Percentiles rank a stretch among this genome's conserved stretches.
Evolutionary conservation across 2,113 vertebrate genomes (phyloP).

Genomic region (Trinectes maculatus): DNA sequence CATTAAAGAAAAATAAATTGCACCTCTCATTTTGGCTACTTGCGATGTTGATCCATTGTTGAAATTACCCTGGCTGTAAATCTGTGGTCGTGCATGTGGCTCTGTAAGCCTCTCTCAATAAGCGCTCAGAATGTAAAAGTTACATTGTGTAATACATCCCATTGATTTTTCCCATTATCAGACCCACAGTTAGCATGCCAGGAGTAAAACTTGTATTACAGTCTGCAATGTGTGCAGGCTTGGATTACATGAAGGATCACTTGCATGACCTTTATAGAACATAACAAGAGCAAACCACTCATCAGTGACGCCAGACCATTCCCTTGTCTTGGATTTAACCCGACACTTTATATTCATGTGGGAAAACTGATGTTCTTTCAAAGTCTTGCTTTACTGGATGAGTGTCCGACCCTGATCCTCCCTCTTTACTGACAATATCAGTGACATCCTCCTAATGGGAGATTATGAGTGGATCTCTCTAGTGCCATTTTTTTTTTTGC

Average conservation of each 20-base stretch:
- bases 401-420: background rate
- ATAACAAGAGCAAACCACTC: conserved; percentile 40
- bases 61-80: conserved; percentile 13
- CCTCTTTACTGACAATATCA: conserved; percentile 5
- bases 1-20: conserved; percentile 10
- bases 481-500: background rate
- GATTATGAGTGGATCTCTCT: conserved; percentile 15
- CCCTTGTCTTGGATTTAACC: conserved; percentile 7
- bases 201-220: conserved; percentile 30
- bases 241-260: conserved; percentile 48
- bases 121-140: conserved; percentile 7
- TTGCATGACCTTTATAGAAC: conserved; percentile 47
- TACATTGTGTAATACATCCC: conserved; percentile 21
- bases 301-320: conserved; percentile 14
- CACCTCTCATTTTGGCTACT: conserved; percentile 6
- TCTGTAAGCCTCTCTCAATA: conserved; percentile 21
- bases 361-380: conserved; percentile 3
- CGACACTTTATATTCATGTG: conserved; percentile 22
- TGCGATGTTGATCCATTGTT: conserved; percentile 8
- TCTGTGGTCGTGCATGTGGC: conserved; percentile 11
- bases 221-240: conserved; percentile 22
- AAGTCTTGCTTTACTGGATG: background rate
- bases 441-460: background rate
- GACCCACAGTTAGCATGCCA: conserved; percentile 20
- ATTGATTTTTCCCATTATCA: conserved; percentile 38